Evolutionary conservation across 2,797 vertebrate genomes (phyloP).

Genomic region (Neoniphon sammara): DNA sequence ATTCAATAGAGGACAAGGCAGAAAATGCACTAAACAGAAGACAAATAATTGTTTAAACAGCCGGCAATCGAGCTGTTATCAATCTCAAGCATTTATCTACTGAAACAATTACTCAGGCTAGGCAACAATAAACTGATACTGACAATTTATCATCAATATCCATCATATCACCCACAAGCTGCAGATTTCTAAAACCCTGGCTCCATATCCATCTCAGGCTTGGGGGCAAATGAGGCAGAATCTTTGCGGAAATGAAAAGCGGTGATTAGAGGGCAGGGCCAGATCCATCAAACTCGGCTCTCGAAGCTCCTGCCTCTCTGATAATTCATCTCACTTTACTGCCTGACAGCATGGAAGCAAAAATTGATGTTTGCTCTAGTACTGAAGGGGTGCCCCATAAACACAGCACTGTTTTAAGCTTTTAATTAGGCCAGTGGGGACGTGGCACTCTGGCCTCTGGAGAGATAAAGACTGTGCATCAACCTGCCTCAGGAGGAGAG

Average conservation of each 20-base stretch:
- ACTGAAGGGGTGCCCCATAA: constrained; percentile 58
- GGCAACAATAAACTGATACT: constrained; percentile 51
- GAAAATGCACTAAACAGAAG: neutral
- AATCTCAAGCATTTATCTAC: constrained; percentile 41
- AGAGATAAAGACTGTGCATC: constrained; percentile 33
- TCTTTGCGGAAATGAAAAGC: constrained; percentile 72
- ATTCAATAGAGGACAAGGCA: neutral
- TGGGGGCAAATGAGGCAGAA: constrained; percentile 69
- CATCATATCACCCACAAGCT: constrained; percentile 47
- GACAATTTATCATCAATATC: constrained; percentile 38
- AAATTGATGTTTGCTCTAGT: constrained; percentile 68
- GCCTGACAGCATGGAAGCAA: constrained; percentile 57
- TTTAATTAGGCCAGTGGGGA: constrained; percentile 76
- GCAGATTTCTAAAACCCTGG: constrained; percentile 21
- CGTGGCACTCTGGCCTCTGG: constrained; percentile 33
- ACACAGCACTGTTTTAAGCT: constrained; percentile 66
- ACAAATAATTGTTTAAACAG: neutral
- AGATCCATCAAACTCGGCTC: constrained; percentile 62
- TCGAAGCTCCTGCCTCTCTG: constrained; percentile 29
- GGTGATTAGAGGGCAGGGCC: constrained; percentile 66
- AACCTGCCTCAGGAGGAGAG: constrained; percentile 35
- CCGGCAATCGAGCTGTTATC: constrained; percentile 17
- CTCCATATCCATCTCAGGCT: constrained; percentile 56
- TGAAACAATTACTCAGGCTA: constrained; percentile 42
- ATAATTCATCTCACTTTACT: constrained; percentile 77